Conservation (phyloP, 1,140 invertebrate species). For the Lamellibrachia luymesi region DNA sequence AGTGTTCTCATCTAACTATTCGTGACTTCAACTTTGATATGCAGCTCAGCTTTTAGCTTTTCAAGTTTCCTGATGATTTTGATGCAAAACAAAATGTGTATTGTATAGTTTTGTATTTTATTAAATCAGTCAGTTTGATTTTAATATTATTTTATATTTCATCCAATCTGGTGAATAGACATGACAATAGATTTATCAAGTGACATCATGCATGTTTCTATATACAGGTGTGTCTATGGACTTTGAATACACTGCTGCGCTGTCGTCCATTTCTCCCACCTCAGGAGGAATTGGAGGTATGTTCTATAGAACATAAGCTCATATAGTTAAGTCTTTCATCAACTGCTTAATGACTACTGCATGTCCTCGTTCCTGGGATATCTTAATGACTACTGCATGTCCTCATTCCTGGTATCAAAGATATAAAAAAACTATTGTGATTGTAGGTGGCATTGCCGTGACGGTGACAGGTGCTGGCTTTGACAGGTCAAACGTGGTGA, state of each 20-base stretch:
- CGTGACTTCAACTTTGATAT: no score
- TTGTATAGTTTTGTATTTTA: no score
- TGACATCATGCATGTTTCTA: background rate
- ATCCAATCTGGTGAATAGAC: background rate
- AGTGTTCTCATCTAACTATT: no score
- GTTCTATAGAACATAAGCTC: background rate
- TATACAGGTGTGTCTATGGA: background rate
- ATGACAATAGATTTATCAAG: background rate
- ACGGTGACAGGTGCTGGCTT: background rate
- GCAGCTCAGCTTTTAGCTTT: no score
- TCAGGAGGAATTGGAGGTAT: conserved; percentile 4
- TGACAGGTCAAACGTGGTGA: background rate
- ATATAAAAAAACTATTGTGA: background rate
- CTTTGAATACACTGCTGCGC: background rate
- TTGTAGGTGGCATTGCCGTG: background rate
- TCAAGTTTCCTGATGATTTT: no score
- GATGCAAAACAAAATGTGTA: no score
- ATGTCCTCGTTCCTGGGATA: background rate
- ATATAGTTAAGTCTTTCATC: background rate
- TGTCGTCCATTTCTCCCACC: background rate
- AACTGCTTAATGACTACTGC: background rate
- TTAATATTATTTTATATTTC: background rate
- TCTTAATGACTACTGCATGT: background rate
- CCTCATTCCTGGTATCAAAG: background rate
- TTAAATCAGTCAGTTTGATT: no score